Evolutionary conservation across 2,888 invertebrate species (phyloP), one percentile per base, ranked within the genome.

Genomic region (Temnothorax rugatulus): DNA sequence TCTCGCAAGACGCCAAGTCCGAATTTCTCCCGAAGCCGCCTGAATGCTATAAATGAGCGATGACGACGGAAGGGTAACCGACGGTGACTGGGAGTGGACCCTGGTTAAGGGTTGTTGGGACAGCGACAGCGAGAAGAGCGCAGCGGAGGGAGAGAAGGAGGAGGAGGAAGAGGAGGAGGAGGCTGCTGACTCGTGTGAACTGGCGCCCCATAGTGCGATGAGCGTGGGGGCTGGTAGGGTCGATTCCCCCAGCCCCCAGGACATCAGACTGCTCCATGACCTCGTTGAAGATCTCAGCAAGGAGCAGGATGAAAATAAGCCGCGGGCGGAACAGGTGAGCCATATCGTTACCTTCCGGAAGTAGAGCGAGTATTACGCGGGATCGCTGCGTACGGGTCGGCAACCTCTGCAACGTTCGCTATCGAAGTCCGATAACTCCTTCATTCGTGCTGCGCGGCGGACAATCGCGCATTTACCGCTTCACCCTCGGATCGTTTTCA

Each of bases 211-310:
- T 88, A 93, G 93, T 92, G 91, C 93, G 52, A 93, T 94, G 93
- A 94, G 92, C 84, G 89, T 90, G 93, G 94, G 94, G 93, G 93
- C 93, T 94, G 93, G 94, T 63, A 91, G 93, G 93, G 90, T 92
- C 68, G 93, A 93, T 82, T 92, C 93, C 91, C 94, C 94, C 93
- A 94, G 94, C 92, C 94, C 94, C 92, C 94, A 94, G 90, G 95
- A 95, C 87, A 94, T 94, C 82, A 91, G 93, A 84, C 93, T 95
- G 73, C 93, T 95, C 71, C 94, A 95, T 79, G 94, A 94, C 77
- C 91, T 95, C 82, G 94, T 95, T 84, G 95, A 95, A 85, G 94
- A 95, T 90, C 92, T 95, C 54, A 87, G 93, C 85, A 94, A 94
- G 90, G 93, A 93, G 69, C 93, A 93, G 86, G 94, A 94, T 13